Base-by-base conservation (phyloP, 2,797 vertebrate genomes). In the Premnoplex brunnescens region DNA sequence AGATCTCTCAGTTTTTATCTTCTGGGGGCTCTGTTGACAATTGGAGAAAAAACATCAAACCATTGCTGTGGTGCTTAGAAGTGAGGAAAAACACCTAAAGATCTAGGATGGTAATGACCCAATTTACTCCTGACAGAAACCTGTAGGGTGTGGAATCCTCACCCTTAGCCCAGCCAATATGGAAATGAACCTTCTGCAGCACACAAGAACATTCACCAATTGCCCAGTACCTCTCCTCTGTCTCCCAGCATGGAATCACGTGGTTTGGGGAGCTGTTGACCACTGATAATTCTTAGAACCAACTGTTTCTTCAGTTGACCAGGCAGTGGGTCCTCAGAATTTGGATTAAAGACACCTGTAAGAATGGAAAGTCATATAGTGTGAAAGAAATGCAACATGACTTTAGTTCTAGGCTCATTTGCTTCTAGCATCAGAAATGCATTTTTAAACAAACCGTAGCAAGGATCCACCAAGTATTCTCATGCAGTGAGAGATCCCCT, bases 261-360 rank as follows among this genome's bases (percentile, higher is more conserved):
- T 4, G 99, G 99, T 97, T 99, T 99, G 14, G 99, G 99, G 59
- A 99, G 98, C 94, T 99, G 99, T n/a, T 99, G 99, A 23, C 99
- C 99, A 8, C 99, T 99, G 96, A 99, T 99, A 92, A 99, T 98
- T 96, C 99, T 98, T 23, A 99, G 95, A 56, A 99, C 98, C 89
- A 99, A 97, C 94, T 99, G 99, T 83, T 99, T 99, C 98, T 98
- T 99, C 98, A 99, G 96, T 34, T 98, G 98, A 63, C 98, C 98
- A 0, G 98, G 98, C 81, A 99, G 92, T 0, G 99, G 98, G 71
- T 99, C 99, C 88, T 99, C 99, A 5, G 98, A 97, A 89, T 98
- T 98, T 58, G 99, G 99, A 97, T 99, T 99, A 97, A 99, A 99
- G 97, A 98, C 84, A 92, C 98, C 99, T 99, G 92, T 6, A 62